Base-by-base conservation (phyloP, 1,140 invertebrate genomes). In the Aricia agestis region DNA sequence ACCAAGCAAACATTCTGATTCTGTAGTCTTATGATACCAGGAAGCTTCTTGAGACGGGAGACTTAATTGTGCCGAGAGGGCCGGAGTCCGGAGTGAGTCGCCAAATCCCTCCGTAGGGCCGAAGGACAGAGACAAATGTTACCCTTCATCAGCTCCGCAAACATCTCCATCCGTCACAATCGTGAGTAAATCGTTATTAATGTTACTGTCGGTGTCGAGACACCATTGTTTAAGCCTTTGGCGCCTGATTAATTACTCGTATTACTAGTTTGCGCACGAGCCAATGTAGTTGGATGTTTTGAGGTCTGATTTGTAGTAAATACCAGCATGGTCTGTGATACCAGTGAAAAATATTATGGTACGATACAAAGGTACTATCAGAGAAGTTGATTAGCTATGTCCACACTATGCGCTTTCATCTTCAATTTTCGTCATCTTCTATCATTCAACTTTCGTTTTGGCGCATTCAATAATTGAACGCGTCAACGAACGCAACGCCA, bases 151-250 rank as follows among this genome's bases (percentile, higher is more conserved):
- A 10, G 59, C 19, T 63, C 17, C 11, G 11, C 59, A 63, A 63
- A 63, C 19, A 63, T 63, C n/a, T 18, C n/a, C 59, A 63, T 63
- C 19, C 59, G 25, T 63, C 59, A 63, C 18, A 19, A 19, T 63
- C 19, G 59, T 2, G 18, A 19, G 18, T 11, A 5, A 19, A 63
- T 63, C 59, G 11, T 63, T 19, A 63, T 63, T 25, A 63, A 19
- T 63, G 19, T 63, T 63, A 18, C 18, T 63, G 59, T 63, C 18
- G 19, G 17, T 10, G 6, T 19, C 59, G 19, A 7, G 59, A 63
- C 59, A 25, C 59, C 2, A 63, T 19, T 63, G 19, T 63, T 59
- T 5, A 36, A 63, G 19, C 11, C 59, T 17, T 59, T 59, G 6
- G 59, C 18, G 36, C 36, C 36, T 63, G 59, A 63, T 52, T 52